phyloP scores from a whole-genome alignment of 2,888 invertebrate genomes.

The Nudaria mundana region DNA sequence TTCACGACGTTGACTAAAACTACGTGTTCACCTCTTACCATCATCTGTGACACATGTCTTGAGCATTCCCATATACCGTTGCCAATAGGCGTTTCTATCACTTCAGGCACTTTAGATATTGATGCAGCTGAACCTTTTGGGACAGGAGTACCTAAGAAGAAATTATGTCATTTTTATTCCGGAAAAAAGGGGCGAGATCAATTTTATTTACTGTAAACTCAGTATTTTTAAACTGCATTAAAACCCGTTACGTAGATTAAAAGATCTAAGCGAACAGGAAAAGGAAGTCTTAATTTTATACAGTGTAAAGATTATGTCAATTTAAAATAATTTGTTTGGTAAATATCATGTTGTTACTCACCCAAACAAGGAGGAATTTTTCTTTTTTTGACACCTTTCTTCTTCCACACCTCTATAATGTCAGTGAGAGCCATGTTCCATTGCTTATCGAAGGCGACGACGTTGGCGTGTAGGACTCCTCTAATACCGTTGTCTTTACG shows the following conservation, averaged over 20 bases:
- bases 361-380: constrained; percentile 83
- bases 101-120: constrained; percentile 76
- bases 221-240: too few species aligned
- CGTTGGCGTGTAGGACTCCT: constrained; percentile 88
- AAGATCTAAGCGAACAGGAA: neutral
- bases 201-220: too few species aligned
- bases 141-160: constrained; percentile 55
- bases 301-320: too few species aligned
- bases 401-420: constrained; percentile 90
- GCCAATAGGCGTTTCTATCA: constrained; percentile 79
- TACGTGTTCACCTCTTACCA: constrained; percentile 90
- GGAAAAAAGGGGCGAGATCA: too few species aligned
- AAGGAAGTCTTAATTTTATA: neutral
- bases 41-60: constrained; percentile 84
- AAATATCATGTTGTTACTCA: too few species aligned
- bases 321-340: too few species aligned
- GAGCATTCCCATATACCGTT: constrained; percentile 85
- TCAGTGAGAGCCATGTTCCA: constrained; percentile 94
- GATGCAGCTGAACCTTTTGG: constrained; percentile 60
- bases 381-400: constrained; percentile 77
- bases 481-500: constrained; percentile 86
- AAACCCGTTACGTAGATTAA: too few species aligned
- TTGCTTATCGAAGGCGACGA: constrained; percentile 95
- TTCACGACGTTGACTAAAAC: constrained; percentile 77
- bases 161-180: neutral